These are phyloP conservation scores for Megalurothrips usitatus DNA, from an alignment of 2,888 invertebrate genomes.

Conservation along the genomic window DNA sequence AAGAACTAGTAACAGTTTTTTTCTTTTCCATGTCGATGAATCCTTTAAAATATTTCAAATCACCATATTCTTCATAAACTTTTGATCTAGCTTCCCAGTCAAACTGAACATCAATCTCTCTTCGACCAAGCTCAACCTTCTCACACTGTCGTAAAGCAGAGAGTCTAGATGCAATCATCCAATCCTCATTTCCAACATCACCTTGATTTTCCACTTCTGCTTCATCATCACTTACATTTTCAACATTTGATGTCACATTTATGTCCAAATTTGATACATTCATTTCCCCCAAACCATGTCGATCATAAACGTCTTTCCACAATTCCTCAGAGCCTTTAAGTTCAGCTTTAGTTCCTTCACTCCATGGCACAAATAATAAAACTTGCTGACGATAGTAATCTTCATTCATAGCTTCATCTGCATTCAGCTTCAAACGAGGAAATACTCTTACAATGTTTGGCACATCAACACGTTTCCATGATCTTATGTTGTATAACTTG, in stretches of 20 bases:
- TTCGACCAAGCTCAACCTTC: neutral
- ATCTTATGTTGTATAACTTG: neutral
- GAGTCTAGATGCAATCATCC: neutral
- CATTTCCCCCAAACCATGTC: no score
- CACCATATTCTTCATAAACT: neutral
- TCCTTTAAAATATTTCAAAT: neutral
- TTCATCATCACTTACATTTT: neutral
- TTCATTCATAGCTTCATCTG: neutral
- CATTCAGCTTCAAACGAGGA: neutral
- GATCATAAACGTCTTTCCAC: neutral
- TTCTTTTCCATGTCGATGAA: neutral
- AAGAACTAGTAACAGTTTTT: neutral
- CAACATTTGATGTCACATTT: no score
- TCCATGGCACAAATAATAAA: neutral
- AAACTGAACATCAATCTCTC: neutral
- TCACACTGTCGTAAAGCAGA: neutral
- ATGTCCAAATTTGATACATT: neutral
- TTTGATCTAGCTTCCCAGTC: neutral
- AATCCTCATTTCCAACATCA: neutral
- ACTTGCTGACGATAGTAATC: neutral
- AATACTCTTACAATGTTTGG: neutral
- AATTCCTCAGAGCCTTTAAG: neutral
- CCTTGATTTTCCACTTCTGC: neutral
- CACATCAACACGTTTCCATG: neutral
- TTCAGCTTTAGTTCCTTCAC: neutral